phyloP scores from a whole-genome alignment of 2,888 invertebrate genomes.

The Lasius fuliginosus region DNA sequence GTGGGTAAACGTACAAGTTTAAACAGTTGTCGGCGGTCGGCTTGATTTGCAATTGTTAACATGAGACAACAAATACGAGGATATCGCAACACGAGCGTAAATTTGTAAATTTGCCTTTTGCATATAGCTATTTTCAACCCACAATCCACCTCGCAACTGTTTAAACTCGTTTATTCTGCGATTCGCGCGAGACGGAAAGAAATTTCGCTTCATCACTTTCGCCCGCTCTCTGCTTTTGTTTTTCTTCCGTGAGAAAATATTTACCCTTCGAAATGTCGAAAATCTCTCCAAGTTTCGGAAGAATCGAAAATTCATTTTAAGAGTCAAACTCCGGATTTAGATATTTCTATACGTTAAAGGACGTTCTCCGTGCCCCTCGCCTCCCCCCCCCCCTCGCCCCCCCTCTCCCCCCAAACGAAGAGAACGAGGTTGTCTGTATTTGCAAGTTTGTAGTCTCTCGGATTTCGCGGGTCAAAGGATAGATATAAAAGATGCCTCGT shows the following conservation, averaged over 20 bases:
- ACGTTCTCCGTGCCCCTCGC: not conserved
- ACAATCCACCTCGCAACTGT: slow-evolving; percentile 11
- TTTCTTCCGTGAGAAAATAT: not conserved
- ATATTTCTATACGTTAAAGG: not conserved
- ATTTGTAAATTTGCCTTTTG: slow-evolving; percentile 34
- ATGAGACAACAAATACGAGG: slow-evolving; percentile 17
- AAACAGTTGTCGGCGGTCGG: slow-evolving; percentile 30
- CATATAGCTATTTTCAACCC: slow-evolving; percentile 23
- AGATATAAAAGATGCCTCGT: slow-evolving; percentile 6
- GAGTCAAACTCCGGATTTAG: not conserved
- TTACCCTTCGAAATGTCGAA: not conserved
- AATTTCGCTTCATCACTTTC: slow-evolving; percentile 1
- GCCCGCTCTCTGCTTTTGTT: not conserved
- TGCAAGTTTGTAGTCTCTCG: not conserved
- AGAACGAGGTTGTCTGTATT: slow-evolving; percentile 5
- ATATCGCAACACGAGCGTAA: not conserved
- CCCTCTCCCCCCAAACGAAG: not conserved
- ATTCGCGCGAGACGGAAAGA: not conserved
- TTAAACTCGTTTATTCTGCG: slow-evolving; percentile 24
- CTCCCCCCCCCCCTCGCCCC: too few species aligned
- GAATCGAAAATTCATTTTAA: not conserved
- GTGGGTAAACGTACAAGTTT: slow-evolving; percentile 17
- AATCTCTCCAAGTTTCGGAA: not conserved
- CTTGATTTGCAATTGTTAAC: slow-evolving; percentile 43
- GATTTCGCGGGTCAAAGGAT: slow-evolving; percentile 31